Percentiles rank a stretch among this genome's conserved stretches.
Conservation (phyloP, 2,797 vertebrate species). For the Sandelia bainsii region DNA sequence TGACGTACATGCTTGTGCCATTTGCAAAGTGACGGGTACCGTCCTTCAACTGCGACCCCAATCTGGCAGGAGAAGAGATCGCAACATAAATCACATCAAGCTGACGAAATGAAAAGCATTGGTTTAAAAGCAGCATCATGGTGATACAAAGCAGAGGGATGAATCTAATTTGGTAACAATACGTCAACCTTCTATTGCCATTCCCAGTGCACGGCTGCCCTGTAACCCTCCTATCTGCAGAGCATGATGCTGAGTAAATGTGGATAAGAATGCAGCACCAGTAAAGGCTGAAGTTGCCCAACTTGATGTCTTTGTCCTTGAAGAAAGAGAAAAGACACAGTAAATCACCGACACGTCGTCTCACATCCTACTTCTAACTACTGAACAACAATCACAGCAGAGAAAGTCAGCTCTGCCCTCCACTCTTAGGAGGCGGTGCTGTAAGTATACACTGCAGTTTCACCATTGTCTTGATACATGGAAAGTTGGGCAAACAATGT, state of each 20-base stretch:
- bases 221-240: constrained; percentile 34
- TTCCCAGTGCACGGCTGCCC: constrained; percentile 24
- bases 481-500: constrained; percentile 60
- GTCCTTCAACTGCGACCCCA: constrained; percentile 60
- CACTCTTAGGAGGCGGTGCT: constrained; percentile 23
- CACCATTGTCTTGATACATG: constrained; percentile 24
- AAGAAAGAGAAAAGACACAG: constrained; percentile 47
- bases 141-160: constrained; percentile 28
- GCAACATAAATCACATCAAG: constrained; percentile 59
- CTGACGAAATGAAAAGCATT: constrained; percentile 43
- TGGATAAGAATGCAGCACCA: constrained; percentile 28
- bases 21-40: constrained; percentile 56
- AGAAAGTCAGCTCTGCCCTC: constrained; percentile 51
- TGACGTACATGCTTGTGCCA: constrained; percentile 56
- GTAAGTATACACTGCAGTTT: constrained; percentile 25
- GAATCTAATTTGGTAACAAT: constrained; percentile 58
- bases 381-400: constrained; percentile 49
- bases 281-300: constrained; percentile 15
- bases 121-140: constrained; percentile 56
- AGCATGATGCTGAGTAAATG: constrained; percentile 18
- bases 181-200: constrained; percentile 39
- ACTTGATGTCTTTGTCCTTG: constrained; percentile 50
- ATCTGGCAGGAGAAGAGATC: constrained; percentile 23
- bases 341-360: constrained; percentile 42
- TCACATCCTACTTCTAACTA: constrained; percentile 40